Base-by-base conservation (phyloP, 2,888 invertebrate species). In the Ophion ventricosus region DNA sequence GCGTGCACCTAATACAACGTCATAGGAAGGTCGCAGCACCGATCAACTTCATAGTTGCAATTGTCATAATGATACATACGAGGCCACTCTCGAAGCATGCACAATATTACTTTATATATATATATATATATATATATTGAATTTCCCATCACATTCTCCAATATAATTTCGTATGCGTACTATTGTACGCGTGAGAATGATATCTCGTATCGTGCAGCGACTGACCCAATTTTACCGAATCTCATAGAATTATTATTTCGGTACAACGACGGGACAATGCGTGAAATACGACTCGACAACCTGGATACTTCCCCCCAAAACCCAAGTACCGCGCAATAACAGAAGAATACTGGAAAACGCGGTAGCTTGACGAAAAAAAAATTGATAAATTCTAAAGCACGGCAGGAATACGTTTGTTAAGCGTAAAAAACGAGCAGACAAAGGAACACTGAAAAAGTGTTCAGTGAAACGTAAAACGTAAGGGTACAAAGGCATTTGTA, bases 141-240 rank as follows among this genome's bases (percentile, higher is more conserved):
- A 66, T 49, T 66, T 57, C 11, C 23, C 63, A 25, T 69, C 25
- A 11, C 20, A 43, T 63, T 64, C 69, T 74, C 72, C 56, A 76
- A 66, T 59, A 20, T 79, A n/a, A 20, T 66, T 49, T 79, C 40
- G 17, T 78, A 54, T n/a, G 4, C 3, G 25, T 0, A 17, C 49
- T 14, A 49, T 17, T 49, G 49, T 40, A 61, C 26, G 63, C 26
- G 56, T 72, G 78, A 8, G 78, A 72, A 79, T 20, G 14, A 20
- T 57, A 57, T 49, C 57, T 78, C 75, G 66, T 74, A 74, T 25
- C 49, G 73, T 66, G 29, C 43, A 49, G 23, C 70, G 43, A 74
- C 81, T 70, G 84, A 84, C 84, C 84, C 66, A 81, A 84, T 81
- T 81, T 79, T 20, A 49, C 35, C 49, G 43, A 66, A 78, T 70